Percentiles rank a stretch among this genome's conserved stretches.
phyloP scores from a whole-genome alignment of 2,888 invertebrate genomes.

The Melolontha melolontha region DNA sequence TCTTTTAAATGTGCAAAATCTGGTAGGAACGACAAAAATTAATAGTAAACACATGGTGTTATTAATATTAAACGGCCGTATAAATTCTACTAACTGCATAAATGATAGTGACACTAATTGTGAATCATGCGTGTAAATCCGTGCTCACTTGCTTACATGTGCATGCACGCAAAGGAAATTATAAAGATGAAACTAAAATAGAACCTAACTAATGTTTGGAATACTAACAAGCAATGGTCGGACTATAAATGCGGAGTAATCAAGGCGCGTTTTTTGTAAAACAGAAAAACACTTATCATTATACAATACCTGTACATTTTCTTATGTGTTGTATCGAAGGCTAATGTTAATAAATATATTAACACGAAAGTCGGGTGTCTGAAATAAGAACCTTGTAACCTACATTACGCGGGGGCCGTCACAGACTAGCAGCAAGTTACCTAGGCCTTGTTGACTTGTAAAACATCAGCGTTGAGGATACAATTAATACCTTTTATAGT shows the following conservation, averaged over 20 bases:
- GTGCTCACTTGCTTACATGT: slow-evolving; percentile 27
- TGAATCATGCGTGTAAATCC: slow-evolving; percentile 34
- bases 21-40: slow-evolving; percentile 12
- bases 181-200: slow-evolving; percentile 23
- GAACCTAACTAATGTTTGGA: slow-evolving; percentile 8
- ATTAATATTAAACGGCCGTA: slow-evolving; percentile 31
- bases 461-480: too few species aligned
- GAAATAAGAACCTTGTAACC: too few species aligned
- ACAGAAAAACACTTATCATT: too few species aligned
- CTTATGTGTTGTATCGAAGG: too few species aligned
- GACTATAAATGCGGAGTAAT: neutral
- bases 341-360: too few species aligned
- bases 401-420: too few species aligned
- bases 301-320: too few species aligned
- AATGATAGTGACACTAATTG: slow-evolving; percentile 36
- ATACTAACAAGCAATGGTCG: neutral
- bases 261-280: too few species aligned
- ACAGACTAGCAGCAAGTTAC: too few species aligned
- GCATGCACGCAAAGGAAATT: slow-evolving; percentile 3
- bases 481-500: too few species aligned
- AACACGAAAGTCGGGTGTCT: too few species aligned
- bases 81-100: slow-evolving; percentile 29
- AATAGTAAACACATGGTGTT: slow-evolving; percentile 29
- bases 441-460: too few species aligned
- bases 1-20: slow-evolving; percentile 19